Evolutionary conservation across 2,797 vertebrate species (phyloP).

Genomic region (Carcharodon carcharias): DNA sequence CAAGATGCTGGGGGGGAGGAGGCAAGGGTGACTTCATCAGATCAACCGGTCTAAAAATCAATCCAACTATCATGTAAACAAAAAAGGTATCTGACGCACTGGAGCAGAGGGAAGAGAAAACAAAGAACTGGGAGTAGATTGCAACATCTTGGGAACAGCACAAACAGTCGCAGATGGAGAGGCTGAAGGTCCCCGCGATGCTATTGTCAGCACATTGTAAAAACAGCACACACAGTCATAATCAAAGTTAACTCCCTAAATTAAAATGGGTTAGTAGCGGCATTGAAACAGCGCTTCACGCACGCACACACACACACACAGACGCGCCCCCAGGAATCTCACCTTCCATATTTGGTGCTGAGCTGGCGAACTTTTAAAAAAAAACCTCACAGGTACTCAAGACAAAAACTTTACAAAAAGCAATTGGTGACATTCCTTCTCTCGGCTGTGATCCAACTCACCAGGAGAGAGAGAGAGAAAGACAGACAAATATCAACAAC

Average conservation of each 20-base stretch:
- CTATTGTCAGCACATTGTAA: not conserved
- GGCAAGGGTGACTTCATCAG: not conserved
- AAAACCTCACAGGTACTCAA: not conserved
- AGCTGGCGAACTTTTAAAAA: not conserved
- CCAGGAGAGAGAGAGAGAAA: not conserved
- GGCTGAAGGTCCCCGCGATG: not conserved
- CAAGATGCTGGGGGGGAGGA: not conserved
- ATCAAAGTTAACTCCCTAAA: not conserved
- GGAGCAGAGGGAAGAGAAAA: not conserved
- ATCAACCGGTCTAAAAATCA: not conserved
- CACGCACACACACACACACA: not conserved
- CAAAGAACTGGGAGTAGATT: not conserved
- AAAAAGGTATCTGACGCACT: not conserved
- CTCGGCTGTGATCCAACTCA: not conserved
- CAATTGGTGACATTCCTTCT: not conserved
- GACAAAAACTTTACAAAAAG: not conserved
- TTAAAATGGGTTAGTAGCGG: not conserved
- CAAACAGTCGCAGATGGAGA: not conserved
- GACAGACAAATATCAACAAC: not conserved
- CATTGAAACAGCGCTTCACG: not conserved
- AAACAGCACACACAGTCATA: not conserved
- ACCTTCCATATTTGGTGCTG: constrained; percentile 8
- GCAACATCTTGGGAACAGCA: not conserved
- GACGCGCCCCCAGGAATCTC: not conserved
- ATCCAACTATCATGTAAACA: not conserved